Evolutionary conservation across 2,797 vertebrate genomes (phyloP), one percentile per base, ranked within the genome.

Genomic region (Poeciliopsis turneri): DNA sequence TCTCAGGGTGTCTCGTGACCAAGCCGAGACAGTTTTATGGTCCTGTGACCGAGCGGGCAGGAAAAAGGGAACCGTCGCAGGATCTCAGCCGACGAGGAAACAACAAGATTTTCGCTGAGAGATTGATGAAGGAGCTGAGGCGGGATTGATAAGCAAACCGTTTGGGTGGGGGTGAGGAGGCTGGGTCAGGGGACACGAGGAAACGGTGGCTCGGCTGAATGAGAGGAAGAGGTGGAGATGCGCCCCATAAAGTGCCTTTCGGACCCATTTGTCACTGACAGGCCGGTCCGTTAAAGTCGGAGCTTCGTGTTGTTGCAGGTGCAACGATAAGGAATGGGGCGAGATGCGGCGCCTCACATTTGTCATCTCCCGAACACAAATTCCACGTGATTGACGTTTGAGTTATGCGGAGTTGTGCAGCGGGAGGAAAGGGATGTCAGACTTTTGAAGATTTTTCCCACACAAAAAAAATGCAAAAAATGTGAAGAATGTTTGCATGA

Each of bases 1-100:
- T 92, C 81, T 86, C 79, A 86, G 78, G 78, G 90, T 93, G 90
- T 94, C 90, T 91, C 77, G 76, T 92, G 93, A 93, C 92, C 87
- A 87, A 87, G 92, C 92, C 89, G 86, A 87, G 94, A 94, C 93
- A 95, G 92, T 90, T 95, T 96, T 91, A 94, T 93, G 94, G 93
- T 92, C 89, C 85, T 88, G 76, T 33, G 74, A 92, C 90, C 77
- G 92, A 91, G 87, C 77, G 51, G 76, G 89, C 93, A 95, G 94
- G 94, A 95, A 95, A 92, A 89, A 87, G 86, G 92, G 90, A 82
- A 90, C 86, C 86, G 66, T 89, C 75, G 83, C 86, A 84, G 87
- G 87, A 83, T 90, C 87, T 89, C 80, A 91, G 88, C 87, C 90
- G 82, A 86, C 55, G 76, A 95, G 94, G 94, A 95, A 95, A 95